Conservation (phyloP, 2,113 vertebrate species). For the Cheilinus undulatus region DNA sequence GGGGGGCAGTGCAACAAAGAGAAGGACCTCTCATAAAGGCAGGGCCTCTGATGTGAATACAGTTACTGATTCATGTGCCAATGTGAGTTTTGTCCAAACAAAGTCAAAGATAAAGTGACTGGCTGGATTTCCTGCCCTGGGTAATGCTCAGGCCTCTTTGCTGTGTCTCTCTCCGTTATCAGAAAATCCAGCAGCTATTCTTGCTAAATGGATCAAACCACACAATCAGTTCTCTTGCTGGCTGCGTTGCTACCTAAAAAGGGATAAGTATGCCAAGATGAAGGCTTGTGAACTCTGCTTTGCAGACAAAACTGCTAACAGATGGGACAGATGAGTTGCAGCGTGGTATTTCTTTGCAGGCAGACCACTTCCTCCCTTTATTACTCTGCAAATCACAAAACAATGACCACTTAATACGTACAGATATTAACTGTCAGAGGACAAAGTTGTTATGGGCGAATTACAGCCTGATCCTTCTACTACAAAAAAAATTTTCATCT, state of each 20-base stretch:
- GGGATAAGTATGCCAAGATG: conserved; percentile 65
- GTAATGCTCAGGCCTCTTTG: conserved; percentile 12
- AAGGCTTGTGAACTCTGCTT: conserved; percentile 56
- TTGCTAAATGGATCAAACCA: conserved; percentile 69
- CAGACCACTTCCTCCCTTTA: conserved; percentile 52
- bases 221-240: conserved; percentile 54
- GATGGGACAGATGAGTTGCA: conserved; percentile 63
- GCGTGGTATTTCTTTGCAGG: conserved; percentile 46
- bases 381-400: conserved; percentile 50
- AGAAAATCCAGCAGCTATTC: conserved; percentile 45
- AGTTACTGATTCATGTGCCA: conserved; percentile 48
- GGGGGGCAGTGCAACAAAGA: conserved; percentile 76
- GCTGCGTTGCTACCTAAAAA: conserved; percentile 73
- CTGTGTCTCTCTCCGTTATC: conserved; percentile 28
- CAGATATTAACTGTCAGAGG: conserved; percentile 54
- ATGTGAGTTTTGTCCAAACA: conserved; percentile 56
- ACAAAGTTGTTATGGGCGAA: conserved; percentile 30
- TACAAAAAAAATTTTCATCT: conserved; percentile 29
- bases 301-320: conserved; percentile 62
- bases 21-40: conserved; percentile 19
- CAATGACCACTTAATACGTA: conserved; percentile 44
- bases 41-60: conserved; percentile 35
- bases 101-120: conserved; percentile 44
- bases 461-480: conserved; percentile 7
- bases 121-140: conserved; percentile 42